A percentile compares a stretch with the other conserved stretches of the same genome.
phyloP scores from a whole-genome alignment of 2,888 invertebrate species.

The Acronicta aceris region DNA sequence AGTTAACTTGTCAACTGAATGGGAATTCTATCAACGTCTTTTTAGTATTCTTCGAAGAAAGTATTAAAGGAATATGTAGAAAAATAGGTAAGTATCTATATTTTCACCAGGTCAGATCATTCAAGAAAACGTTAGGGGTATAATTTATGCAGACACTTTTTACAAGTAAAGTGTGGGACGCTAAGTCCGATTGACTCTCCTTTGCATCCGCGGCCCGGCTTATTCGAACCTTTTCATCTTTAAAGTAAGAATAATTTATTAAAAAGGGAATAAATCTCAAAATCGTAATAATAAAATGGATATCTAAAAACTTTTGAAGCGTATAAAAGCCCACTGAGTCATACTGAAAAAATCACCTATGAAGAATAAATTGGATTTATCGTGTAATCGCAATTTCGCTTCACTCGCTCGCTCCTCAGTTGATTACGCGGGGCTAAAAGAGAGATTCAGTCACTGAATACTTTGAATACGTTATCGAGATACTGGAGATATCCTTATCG shows the following conservation, averaged over 20 bases:
- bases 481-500: slow-evolving; percentile 44
- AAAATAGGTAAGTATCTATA: too few species aligned
- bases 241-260: slow-evolving; percentile 17
- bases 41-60: too few species aligned
- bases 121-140: slow-evolving; percentile 2
- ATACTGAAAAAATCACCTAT: slow-evolving; percentile 65
- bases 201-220: slow-evolving; percentile 30
- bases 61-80: too few species aligned
- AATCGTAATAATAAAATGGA: slow-evolving; percentile 59
- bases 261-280: slow-evolving; percentile 30
- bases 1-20: too few species aligned
- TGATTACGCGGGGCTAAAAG: slow-evolving; percentile 73
- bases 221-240: slow-evolving; percentile 37
- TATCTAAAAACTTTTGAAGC: slow-evolving; percentile 66
- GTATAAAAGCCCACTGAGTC: slow-evolving; percentile 63
- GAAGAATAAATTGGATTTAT: slow-evolving; percentile 78
- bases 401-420: slow-evolving; percentile 73
- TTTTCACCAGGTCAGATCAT: slow-evolving; percentile 10
- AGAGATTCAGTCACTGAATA: slow-evolving; percentile 69
- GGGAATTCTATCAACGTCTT: too few species aligned
- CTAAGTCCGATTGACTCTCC: slow-evolving; percentile 20
- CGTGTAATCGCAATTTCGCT: slow-evolving; percentile 77
- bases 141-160: slow-evolving; percentile 13
- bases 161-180: slow-evolving; percentile 20
- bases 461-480: slow-evolving; percentile 70